Conservation (phyloP, 1,140 invertebrate genomes). For the Caenorhabditis brenneri region DNA sequence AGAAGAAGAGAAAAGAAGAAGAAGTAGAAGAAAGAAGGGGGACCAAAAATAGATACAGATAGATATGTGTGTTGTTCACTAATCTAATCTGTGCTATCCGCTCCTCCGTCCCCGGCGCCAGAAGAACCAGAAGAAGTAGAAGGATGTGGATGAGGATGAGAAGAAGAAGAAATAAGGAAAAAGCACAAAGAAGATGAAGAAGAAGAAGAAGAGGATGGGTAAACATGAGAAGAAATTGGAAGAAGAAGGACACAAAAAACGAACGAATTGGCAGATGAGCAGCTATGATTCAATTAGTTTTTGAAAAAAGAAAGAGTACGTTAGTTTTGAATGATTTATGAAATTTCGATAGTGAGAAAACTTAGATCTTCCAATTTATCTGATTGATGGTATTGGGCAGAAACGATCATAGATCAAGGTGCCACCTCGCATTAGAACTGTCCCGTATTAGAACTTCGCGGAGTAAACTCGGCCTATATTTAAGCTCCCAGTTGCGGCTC, state of each 20-base stretch:
- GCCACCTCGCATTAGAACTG: too few species aligned
- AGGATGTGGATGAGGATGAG: too few species aligned
- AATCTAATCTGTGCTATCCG: conserved; percentile 39
- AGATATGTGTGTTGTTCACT: conserved; percentile 30
- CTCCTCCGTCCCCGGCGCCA: not conserved
- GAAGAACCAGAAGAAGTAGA: too few species aligned
- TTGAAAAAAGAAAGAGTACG: not conserved
- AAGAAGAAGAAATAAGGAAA: not conserved
- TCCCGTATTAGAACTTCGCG: too few species aligned
- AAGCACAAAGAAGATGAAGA: not conserved
- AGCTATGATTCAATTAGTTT: not conserved
- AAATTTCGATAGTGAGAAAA: not conserved
- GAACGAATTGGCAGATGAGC: not conserved
- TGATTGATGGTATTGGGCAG: too few species aligned
- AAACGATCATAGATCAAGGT: too few species aligned
- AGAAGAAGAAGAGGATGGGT: not conserved
- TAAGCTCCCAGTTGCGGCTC: too few species aligned
- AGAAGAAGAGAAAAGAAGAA: conserved; percentile 4
- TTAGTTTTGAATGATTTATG: not conserved
- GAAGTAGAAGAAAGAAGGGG: not conserved
- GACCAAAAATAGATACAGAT: conserved; percentile 9
- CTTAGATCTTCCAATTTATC: not conserved
- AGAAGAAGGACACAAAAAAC: not conserved
- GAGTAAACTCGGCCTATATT: too few species aligned
- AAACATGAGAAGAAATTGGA: not conserved